Base-by-base conservation (phyloP, 2,113 vertebrate genomes). In the Cyprinodon variegatus region DNA sequence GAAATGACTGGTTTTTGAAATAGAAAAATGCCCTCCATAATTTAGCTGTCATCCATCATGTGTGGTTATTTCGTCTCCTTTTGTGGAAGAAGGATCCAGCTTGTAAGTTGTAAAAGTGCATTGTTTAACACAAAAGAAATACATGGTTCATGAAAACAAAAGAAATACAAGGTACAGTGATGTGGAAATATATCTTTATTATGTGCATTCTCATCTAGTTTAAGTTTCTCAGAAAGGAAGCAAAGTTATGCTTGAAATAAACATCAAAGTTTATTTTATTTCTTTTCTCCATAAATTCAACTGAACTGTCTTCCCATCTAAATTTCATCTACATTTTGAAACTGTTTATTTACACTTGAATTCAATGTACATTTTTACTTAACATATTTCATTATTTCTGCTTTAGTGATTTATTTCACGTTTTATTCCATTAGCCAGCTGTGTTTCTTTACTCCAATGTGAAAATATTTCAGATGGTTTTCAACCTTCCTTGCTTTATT, bases 1-100 rank as follows among this genome's bases (percentile, higher is more conserved):
- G 85, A 86, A 90, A 90, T 90, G 68, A 77, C 72, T 68, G 68
- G 70, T 61, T 61, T 81, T 72, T 74, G 73, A 83, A 77, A 86
- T 70, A 37, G 61, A 77, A 77, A 67, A 60, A 76, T 64, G 70
- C n/a, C 17, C 50, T 14, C 43, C 70, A 53, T 79, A 68, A 77
- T 88, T 78, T 77, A 50, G 82, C 72, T 83, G 61, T 75, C 65
- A 70, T 36, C 67, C 20, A 63, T 0, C 2, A 39, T 17, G 15
- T 12, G 6, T 70, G 12, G 50, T 57, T 17, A 57, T n/a, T 45
- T 57, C n/a, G 50, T 57, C 17, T 57, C 17, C 20, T 57, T 53
- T 57, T 57, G 7, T n/a, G 2, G 7, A 7, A n/a, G 14, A 57
- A 57, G 50, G 9, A 57, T 9, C 50, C 20, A 8, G 50, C 50